Evolutionary conservation across 1,140 invertebrate genomes (phyloP), one percentile per base, ranked within the genome.

Genomic region (Cotesia vestalis): DNA sequence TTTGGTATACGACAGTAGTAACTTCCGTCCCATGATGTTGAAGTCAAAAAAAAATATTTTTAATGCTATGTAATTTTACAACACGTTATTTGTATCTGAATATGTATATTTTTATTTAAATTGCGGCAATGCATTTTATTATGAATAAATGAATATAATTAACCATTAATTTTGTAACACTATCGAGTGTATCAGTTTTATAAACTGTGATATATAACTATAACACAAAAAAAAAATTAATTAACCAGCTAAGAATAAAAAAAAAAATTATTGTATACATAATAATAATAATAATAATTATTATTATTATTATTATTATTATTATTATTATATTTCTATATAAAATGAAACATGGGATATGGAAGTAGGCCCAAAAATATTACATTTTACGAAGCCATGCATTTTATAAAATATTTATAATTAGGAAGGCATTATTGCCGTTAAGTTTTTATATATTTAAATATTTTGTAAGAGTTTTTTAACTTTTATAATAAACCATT

Each of bases 121-220:
- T 27, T 27, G 27, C 27, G 27, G 27, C 27, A 27, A 27, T 27
- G 27, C 27, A 27, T 53, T 38, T 27, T 62, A 73, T 63, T 66
- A 70, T 62, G 66, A 71, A 27, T 27, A 27, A 27, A 27, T 27
- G 27, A 27, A 27, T 27, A 27, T 27, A 27, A 27, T 27, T 27
- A 27, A 27, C 1, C 27, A 74, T 67, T 57, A 76, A 69, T 78
- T 78, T 78, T 74, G 46, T 55, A 57, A 73, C 73, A 79, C 75
- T 8, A 66, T 66, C 6, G 53, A 52, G 74, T 80, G 79, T 76
- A 76, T 77, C 80, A 83, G 80, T 83, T 82, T 83, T 82, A 75
- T 78, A 79, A 84, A 84, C 83, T 84, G 83, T 84, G 83, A 84
- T 84, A 84, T 84, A 80, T 83, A 80, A 51, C 17, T 68, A n/a